Base-by-base conservation (phyloP, 2,797 vertebrate genomes). In the Hydrolagus colliei region DNA sequence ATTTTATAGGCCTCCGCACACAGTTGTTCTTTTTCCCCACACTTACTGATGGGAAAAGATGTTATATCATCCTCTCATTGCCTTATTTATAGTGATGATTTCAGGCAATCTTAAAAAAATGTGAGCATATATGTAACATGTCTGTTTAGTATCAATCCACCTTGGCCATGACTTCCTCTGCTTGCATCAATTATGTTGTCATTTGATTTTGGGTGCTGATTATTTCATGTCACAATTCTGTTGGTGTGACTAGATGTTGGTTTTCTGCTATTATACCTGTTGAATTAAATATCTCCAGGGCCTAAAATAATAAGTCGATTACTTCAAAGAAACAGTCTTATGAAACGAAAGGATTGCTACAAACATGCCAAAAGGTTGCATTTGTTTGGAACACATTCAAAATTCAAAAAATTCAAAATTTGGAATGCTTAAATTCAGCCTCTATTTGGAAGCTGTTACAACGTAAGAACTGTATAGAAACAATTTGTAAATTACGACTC, bases 131-230 rank as follows among this genome's bases (percentile, higher is more conserved):
- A 14, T 80, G 65, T 63, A 82, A 27, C 41, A 22, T 12, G 13
- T 14, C 9, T 52, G 18, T 18, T 76, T 52, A 68, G 65, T 67
- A 68, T 9, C 67, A 10, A 63, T 22, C 79, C 79, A 82, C 79
- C 79, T 82, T 27, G 79, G 16, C 67, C 32, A 65, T 80, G 78
- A 16, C 27, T 80, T 80, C 65, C 63, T 68, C 16, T 41, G 27
- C 27, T 63, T 68, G 16, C 41, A 20, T 18, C 27, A 32, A 3
- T 6, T 82, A 32, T 82, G 67, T 82, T 68, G 65, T 16, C 79
- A 84, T 18, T 13, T 84, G 32, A 71, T 84, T 52, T 18, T 67
- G 13, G 32, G 9, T 80, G 9, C 62, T 27, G n/a, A 77, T 59
- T 59, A 1, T n/a, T 76, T 59, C 63, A 65, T 32, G 7, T 84